Evolutionary conservation across 2,113 vertebrate species (phyloP).

Genomic region (Tupaia tana): DNA sequence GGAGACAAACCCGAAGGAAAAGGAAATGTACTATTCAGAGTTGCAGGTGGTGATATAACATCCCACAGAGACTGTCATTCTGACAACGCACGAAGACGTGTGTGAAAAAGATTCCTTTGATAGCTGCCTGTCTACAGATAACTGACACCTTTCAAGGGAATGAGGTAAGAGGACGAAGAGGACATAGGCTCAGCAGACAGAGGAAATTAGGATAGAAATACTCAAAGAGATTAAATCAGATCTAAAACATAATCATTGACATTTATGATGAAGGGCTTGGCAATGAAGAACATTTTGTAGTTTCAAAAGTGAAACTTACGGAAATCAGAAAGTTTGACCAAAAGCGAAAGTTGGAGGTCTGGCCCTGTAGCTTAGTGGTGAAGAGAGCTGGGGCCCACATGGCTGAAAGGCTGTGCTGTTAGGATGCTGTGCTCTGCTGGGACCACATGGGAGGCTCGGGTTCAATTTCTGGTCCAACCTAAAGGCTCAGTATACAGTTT

Average conservation of each 20-base stretch:
- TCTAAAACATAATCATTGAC: neutral
- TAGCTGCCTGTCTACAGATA: slow-evolving; percentile 41
- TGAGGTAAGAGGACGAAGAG: neutral
- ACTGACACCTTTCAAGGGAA: slow-evolving; percentile 35
- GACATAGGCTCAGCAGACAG: neutral
- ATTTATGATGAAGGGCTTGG: slow-evolving; percentile 43
- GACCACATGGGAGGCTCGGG: too few species aligned
- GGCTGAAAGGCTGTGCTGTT: too few species aligned
- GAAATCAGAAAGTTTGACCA: slow-evolving; percentile 10
- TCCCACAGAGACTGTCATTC: slow-evolving; percentile 32
- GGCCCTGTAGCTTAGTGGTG: too few species aligned
- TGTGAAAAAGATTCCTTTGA: slow-evolving; percentile 24
- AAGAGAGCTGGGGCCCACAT: too few species aligned
- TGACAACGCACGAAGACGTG: neutral
- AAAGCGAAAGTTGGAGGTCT: neutral
- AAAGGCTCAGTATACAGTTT: too few species aligned
- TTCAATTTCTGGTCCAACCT: too few species aligned
- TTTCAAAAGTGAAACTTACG: neutral
- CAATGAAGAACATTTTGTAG: slow-evolving; percentile 10
- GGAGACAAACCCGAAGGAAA: slow-evolving; percentile 42
- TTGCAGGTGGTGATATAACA: neutral
- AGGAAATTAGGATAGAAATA: slow-evolving; percentile 30
- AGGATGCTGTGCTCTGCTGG: too few species aligned
- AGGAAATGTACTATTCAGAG: neutral
- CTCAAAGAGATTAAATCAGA: neutral